These are phyloP conservation scores for Pantelozetes paolii DNA, from an alignment of 2,888 invertebrate species.

Conservation along the genomic window DNA sequence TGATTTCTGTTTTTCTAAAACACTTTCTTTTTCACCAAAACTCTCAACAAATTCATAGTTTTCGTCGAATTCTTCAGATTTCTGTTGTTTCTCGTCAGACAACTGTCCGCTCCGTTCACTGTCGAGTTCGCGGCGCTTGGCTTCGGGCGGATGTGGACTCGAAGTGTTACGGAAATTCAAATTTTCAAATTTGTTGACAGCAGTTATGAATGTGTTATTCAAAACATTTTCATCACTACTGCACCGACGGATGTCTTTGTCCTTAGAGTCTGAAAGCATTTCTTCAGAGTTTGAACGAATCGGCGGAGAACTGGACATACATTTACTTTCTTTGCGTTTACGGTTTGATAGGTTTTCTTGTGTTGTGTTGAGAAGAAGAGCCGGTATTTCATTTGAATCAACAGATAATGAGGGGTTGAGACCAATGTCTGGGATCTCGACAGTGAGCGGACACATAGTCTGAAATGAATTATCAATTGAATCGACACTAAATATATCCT, in stretches of 20 bases:
- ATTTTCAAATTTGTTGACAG: slow-evolving; percentile 33
- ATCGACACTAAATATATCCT: slow-evolving; percentile 51
- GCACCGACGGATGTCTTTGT: slow-evolving; percentile 45
- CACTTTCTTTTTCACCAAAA: neutral
- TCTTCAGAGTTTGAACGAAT: slow-evolving; percentile 47
- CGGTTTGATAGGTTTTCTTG: slow-evolving; percentile 10
- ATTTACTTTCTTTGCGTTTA: slow-evolving; percentile 39
- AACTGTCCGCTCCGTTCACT: neutral
- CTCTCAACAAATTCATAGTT: neutral
- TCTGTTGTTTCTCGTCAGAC: neutral
- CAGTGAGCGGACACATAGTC: slow-evolving; percentile 7
- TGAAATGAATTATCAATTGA: neutral
- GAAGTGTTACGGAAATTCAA: slow-evolving; percentile 37
- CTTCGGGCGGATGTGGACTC: slow-evolving; percentile 46
- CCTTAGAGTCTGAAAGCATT: slow-evolving; percentile 39
- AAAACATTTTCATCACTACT: slow-evolving; percentile 47
- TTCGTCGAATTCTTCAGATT: neutral
- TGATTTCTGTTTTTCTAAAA: slow-evolving; percentile 6
- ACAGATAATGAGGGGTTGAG: neutral
- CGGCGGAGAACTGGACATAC: neutral
- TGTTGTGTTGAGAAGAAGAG: slow-evolving; percentile 3
- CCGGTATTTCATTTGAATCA: slow-evolving; percentile 16
- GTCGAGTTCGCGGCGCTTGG: slow-evolving; percentile 46
- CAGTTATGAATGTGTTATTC: slow-evolving; percentile 16
- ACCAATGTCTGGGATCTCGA: slow-evolving; percentile 20